Percentiles rank a stretch among this genome's conserved stretches.
phyloP scores from a whole-genome alignment of 2,888 invertebrate genomes.

The Drosophila pegasa region DNA sequence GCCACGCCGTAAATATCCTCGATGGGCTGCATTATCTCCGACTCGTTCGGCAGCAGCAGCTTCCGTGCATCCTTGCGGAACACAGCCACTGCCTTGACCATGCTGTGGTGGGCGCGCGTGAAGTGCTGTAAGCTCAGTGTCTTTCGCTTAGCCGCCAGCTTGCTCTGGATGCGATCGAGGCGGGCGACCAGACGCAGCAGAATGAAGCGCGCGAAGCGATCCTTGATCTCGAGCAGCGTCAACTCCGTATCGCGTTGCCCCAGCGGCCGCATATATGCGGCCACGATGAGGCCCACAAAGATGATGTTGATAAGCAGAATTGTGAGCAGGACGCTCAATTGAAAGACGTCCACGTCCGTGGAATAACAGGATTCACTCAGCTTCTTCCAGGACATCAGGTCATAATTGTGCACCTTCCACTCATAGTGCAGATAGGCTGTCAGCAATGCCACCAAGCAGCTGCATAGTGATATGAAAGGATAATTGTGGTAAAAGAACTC shows the following conservation, averaged over 20 bases:
- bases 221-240: conserved; percentile 78
- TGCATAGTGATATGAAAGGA: conserved; percentile 60
- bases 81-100: conserved; percentile 79
- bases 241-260: conserved; percentile 50
- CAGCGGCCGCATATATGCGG: conserved; percentile 62
- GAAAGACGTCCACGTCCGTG: conserved; percentile 48
- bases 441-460: conserved; percentile 53
- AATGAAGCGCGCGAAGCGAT: conserved; percentile 82
- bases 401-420: conserved; percentile 60
- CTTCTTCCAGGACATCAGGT: conserved; percentile 71
- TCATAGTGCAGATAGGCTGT: conserved; percentile 78
- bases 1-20: conserved; percentile 81
- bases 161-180: conserved; percentile 79
- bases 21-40: conserved; percentile 79
- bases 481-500: conserved; percentile 71
- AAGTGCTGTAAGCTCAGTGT: conserved; percentile 55
- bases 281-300: conserved; percentile 56
- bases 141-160: conserved; percentile 61
- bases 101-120: conserved; percentile 79
- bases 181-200: conserved; percentile 80
- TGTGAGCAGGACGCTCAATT: conserved; percentile 57
- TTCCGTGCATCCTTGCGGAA: conserved; percentile 83
- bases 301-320: conserved; percentile 66
- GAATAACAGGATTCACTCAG: conserved; percentile 38
- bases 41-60: conserved; percentile 79